phyloP scores from a whole-genome alignment of 2,113 vertebrate genomes.

The Anguilla japonica region DNA sequence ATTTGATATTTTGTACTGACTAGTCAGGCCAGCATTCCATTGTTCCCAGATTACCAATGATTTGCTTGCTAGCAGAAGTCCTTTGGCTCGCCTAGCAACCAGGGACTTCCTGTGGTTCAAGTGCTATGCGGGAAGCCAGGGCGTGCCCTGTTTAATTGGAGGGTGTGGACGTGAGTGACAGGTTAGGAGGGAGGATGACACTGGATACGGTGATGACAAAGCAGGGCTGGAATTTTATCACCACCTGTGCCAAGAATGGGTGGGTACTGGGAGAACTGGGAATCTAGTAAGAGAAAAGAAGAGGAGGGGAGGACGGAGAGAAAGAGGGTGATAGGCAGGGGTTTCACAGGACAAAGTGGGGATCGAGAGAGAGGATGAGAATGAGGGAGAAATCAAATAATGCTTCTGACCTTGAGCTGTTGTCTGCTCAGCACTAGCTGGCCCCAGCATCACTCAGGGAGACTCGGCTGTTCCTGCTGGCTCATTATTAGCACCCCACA shows the following conservation, averaged over 20 bases:
- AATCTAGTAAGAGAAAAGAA: neutral
- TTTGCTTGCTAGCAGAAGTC: neutral
- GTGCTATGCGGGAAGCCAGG: neutral
- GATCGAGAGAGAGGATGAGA: neutral
- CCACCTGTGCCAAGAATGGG: neutral
- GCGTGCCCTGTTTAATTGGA: neutral
- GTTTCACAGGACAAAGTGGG: too few species aligned
- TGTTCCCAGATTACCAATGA: neutral
- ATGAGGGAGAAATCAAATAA: constrained; percentile 31
- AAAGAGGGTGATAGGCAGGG: neutral
- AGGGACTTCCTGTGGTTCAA: too few species aligned
- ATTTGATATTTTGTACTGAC: neutral
- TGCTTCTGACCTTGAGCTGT: constrained; percentile 40
- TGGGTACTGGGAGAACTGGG: neutral
- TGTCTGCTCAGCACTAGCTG: neutral
- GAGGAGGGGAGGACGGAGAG: neutral
- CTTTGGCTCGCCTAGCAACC: neutral
- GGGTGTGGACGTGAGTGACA: constrained; percentile 7
- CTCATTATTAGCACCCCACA: neutral
- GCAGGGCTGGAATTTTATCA: neutral
- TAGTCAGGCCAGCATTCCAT: neutral
- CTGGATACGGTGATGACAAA: constrained; percentile 2
- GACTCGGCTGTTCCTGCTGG: neutral
- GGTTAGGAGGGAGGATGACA: neutral
- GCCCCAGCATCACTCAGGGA: neutral